A percentile compares a stretch with the other conserved stretches of the same genome.
These are phyloP conservation scores for Hipposideros larvatus DNA, from an alignment of 2,797 vertebrate genomes.

Conservation along the genomic window DNA sequence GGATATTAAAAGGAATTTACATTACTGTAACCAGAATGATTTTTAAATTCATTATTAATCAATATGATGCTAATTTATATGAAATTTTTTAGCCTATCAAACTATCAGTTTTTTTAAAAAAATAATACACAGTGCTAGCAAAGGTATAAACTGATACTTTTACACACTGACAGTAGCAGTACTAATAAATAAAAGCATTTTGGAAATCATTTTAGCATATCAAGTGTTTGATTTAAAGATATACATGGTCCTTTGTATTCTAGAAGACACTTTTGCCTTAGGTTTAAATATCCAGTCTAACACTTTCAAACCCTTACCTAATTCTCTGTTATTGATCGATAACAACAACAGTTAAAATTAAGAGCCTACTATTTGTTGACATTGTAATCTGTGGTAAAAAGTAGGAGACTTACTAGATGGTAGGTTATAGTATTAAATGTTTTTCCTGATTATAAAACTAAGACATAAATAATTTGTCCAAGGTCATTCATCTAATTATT, in stretches of 20 bases:
- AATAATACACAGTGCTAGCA: not conserved
- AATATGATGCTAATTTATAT: slow-evolving; percentile 5
- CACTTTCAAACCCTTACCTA: not conserved
- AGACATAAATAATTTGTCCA: not conserved
- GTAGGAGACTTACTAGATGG: not conserved
- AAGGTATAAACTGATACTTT: not conserved
- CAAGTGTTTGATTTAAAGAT: not conserved
- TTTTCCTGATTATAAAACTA: not conserved
- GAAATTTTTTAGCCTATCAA: not conserved
- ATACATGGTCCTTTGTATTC: not conserved
- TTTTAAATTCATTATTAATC: slow-evolving; percentile 45
- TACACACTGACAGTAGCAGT: not conserved
- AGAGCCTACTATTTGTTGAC: not conserved
- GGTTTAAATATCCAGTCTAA: not conserved
- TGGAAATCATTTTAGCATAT: slow-evolving; percentile 1
- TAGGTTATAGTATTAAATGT: not conserved
- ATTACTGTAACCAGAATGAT: slow-evolving; percentile 22
- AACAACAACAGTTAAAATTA: slow-evolving; percentile 2
- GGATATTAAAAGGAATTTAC: not conserved
- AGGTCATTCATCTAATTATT: not conserved
- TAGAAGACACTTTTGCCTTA: not conserved
- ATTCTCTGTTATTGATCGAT: not conserved
- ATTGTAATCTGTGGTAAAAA: not conserved
- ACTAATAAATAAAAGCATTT: not conserved
- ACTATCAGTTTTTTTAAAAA: not conserved